Evolutionary conservation across 2,888 invertebrate genomes (phyloP).

Genomic region (Tortrix viridana): DNA sequence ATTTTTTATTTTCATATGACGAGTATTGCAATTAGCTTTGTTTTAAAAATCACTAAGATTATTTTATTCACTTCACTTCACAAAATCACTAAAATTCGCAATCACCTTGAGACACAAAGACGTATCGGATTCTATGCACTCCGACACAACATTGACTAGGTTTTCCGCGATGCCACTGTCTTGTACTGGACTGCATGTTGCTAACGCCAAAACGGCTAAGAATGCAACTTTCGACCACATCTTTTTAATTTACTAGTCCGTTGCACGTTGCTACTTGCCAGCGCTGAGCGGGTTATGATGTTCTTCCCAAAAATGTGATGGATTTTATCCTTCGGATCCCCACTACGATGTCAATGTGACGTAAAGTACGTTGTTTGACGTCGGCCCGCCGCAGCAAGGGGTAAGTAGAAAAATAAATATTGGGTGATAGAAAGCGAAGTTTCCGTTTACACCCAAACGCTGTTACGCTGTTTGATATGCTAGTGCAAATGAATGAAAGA

Average conservation of each 20-base stretch:
- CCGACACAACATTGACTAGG: conserved; percentile 74
- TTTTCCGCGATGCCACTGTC: conserved; percentile 75
- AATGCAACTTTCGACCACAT: conserved; percentile 72
- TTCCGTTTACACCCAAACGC: conserved; percentile 70
- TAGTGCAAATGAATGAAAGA: conserved; percentile 80
- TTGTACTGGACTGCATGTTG: conserved; percentile 68
- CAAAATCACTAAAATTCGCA: conserved; percentile 46
- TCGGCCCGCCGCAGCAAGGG: conserved; percentile 60
- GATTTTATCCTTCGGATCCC: conserved; percentile 79
- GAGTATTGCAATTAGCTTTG: conserved; percentile 51
- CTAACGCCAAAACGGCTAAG: conserved; percentile 70
- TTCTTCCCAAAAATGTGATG: conserved; percentile 75
- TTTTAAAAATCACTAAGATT: conserved; percentile 44
- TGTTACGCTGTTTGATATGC: conserved; percentile 63
- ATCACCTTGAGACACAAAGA: conserved; percentile 86
- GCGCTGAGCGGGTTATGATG: conserved; percentile 76
- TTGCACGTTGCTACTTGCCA: conserved; percentile 60
- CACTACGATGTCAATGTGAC: conserved; percentile 69
- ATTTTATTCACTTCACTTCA: conserved; percentile 48
- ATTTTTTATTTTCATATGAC: conserved; percentile 33
- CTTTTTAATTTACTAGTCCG: conserved; percentile 45
- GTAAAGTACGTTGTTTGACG: conserved; percentile 70
- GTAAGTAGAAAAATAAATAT: conserved; percentile 83
- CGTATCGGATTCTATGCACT: conserved; percentile 85
- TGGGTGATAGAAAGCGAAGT: conserved; percentile 81